Evolutionary conservation across 2,888 invertebrate species (phyloP).

Genomic region (Zele albiditarsus): DNA sequence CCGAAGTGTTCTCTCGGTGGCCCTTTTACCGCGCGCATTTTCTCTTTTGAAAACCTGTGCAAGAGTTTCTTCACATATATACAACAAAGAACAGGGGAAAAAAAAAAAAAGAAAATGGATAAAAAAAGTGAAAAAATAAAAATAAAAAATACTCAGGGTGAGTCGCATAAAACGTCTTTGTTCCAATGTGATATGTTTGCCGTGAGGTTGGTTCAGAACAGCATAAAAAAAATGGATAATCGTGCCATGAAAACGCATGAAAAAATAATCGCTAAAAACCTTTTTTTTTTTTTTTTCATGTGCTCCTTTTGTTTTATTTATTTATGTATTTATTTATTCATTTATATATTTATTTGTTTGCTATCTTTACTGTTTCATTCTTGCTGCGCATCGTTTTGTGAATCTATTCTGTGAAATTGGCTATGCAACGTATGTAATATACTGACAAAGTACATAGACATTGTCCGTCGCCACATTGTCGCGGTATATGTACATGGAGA

Average conservation of each 20-base stretch:
- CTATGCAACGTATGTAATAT: background rate
- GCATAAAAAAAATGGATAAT: background rate
- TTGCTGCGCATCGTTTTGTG: background rate
- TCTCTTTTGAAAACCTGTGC: background rate
- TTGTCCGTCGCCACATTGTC: slow-evolving; percentile 40
- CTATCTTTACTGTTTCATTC: background rate
- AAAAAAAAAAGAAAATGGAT: background rate
- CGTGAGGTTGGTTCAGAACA: background rate
- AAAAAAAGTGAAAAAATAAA: slow-evolving; percentile 3
- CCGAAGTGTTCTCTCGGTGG: background rate
- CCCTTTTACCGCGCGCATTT: background rate
- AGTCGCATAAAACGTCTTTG: slow-evolving; percentile 14
- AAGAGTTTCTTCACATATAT: background rate
- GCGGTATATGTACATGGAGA: slow-evolving; percentile 13
- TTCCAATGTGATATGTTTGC: background rate
- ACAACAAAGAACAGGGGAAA: background rate
- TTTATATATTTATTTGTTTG: background rate
- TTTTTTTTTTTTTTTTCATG: background rate
- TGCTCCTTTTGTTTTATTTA: background rate
- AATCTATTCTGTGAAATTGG: background rate
- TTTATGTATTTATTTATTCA: no score
- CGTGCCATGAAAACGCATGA: background rate
- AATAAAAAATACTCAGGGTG: background rate
- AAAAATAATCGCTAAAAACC: background rate
- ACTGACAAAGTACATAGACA: slow-evolving; percentile 22